A percentile compares a stretch with the other conserved stretches of the same genome.
phyloP scores from a whole-genome alignment of 30 jellyfish, hydroid and myxozoan species.

The Aurelia sp. region DNA sequence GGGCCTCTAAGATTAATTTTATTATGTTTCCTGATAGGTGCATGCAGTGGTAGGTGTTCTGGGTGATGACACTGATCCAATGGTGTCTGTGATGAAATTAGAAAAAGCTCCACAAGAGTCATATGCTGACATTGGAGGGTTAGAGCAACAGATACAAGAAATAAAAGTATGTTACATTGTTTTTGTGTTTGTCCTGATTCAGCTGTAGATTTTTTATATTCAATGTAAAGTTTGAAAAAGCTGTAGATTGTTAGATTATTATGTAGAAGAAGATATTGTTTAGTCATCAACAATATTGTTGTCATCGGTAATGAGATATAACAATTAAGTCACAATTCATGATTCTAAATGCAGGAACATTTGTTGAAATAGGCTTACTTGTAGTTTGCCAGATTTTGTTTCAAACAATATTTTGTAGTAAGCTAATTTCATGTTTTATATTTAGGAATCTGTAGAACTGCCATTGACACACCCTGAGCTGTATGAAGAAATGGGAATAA shows the following conservation, averaged over 20 bases:
- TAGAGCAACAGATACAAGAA: constrained; percentile 97
- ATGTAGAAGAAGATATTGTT: no score
- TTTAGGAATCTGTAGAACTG: constrained; percentile 96
- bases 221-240: no score
- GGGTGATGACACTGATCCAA: constrained; percentile 98
- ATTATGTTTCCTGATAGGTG: constrained; percentile 51
- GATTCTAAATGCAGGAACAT: no score
- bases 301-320: no score
- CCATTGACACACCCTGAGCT: constrained; percentile 99
- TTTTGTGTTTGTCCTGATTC: neutral
- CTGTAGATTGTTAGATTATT: neutral
- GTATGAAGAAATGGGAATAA: constrained; percentile 99
- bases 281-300: no score
- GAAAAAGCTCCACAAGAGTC: constrained; percentile 99
- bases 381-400: neutral
- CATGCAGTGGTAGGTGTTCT: constrained; percentile 99
- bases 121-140: constrained; percentile 99
- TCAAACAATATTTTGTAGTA: neutral
- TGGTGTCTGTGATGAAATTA: constrained; percentile 98
- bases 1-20: no score
- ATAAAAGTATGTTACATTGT: constrained; percentile 65
- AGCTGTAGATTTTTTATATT: no score
- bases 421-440: neutral
- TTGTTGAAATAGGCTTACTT: no score
- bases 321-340: no score